Percentiles rank a stretch among this genome's conserved stretches.
phyloP scores from a whole-genome alignment of 2,113 vertebrate genomes.

The Neoarius graeffei region DNA sequence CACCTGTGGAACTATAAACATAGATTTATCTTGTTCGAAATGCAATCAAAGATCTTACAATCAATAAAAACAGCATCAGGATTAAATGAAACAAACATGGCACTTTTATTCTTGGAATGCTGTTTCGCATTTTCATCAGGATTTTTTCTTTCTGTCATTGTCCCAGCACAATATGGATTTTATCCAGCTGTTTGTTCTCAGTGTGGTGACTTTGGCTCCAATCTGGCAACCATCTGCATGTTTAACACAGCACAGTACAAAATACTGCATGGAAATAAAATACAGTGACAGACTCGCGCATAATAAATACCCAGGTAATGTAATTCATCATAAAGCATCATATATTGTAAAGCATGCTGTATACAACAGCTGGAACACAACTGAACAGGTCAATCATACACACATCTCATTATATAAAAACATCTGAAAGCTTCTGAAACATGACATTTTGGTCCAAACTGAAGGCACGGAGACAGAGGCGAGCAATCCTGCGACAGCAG shows the following conservation, averaged over 20 bases:
- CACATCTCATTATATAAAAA: neutral
- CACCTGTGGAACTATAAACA: neutral
- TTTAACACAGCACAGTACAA: slow-evolving; percentile 24
- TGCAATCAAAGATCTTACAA: neutral
- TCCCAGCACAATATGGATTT: slow-evolving; percentile 13
- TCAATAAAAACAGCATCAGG: slow-evolving; percentile 13
- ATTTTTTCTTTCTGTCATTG: neutral
- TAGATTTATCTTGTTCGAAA: neutral
- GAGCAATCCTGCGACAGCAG: slow-evolving; percentile 1
- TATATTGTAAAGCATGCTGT: neutral
- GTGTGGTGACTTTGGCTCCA: slow-evolving; percentile 1
- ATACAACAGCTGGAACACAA: slow-evolving; percentile 13
- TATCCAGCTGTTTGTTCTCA: slow-evolving; percentile 21
- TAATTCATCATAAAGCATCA: slow-evolving; percentile 33
- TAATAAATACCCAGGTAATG: slow-evolving; percentile 36
- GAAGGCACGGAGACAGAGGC: slow-evolving; percentile 68
- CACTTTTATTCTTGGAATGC: slow-evolving; percentile 11
- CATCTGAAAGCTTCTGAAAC: slow-evolving; percentile 6
- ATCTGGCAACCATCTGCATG: slow-evolving; percentile 6
- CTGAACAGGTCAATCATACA: neutral
- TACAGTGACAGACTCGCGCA: neutral
- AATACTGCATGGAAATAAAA: slow-evolving; percentile 31
- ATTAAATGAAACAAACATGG: slow-evolving; percentile 7
- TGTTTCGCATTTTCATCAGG: neutral
- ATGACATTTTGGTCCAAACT: slow-evolving; percentile 49